Evolutionary conservation across 2,113 vertebrate genomes (phyloP).

Genomic region (Neotoma lepida): DNA sequence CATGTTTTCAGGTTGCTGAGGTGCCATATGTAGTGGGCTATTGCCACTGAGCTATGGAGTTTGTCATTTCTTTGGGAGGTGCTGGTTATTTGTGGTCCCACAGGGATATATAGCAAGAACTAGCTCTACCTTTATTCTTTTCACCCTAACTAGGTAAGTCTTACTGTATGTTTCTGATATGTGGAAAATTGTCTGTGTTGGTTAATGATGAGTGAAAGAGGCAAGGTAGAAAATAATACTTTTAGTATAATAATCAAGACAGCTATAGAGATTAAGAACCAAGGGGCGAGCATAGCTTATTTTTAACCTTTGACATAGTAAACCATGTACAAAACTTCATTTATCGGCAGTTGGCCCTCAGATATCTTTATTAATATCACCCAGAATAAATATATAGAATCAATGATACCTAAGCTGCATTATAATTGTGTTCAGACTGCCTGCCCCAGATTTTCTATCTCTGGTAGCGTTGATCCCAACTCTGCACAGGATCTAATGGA

Average conservation of each 20-base stretch:
- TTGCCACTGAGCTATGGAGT: neutral
- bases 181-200: neutral
- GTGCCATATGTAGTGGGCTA: neutral
- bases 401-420: neutral
- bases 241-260: slow-evolving; percentile 10
- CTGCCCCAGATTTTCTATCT: neutral
- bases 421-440: neutral
- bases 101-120: neutral
- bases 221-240: slow-evolving; percentile 1
- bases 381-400: neutral
- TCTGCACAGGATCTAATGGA: neutral
- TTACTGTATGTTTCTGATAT: neutral
- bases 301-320: slow-evolving; percentile 1
- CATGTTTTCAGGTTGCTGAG: neutral
- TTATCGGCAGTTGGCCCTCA: neutral
- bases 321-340: neutral
- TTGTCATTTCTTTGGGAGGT: neutral
- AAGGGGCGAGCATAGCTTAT: neutral
- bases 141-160: neutral
- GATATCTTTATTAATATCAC: slow-evolving; percentile 22
- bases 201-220: neutral
- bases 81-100: neutral
- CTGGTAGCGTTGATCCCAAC: neutral
- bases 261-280: slow-evolving; percentile 24
- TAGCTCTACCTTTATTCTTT: neutral